A percentile compares a stretch with the other conserved stretches of the same genome.
phyloP scores from a whole-genome alignment of 2,113 vertebrate species.

The Tor tambroides region DNA sequence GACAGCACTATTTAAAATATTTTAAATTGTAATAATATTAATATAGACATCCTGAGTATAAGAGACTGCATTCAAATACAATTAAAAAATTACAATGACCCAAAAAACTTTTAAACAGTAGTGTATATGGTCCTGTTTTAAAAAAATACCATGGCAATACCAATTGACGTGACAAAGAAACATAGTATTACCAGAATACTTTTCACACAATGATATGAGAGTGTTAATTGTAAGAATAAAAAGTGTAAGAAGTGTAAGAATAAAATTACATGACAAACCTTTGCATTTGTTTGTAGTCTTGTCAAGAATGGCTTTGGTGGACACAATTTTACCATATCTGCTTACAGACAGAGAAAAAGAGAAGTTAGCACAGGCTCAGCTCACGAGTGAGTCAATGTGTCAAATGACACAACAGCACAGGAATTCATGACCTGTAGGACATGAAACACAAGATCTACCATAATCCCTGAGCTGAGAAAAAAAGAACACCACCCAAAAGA shows the following conservation, averaged over 20 bases:
- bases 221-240: background rate
- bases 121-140: background rate
- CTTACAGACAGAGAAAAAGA: constrained; percentile 31
- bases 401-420: constrained; percentile 41
- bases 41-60: background rate
- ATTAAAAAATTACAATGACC: background rate
- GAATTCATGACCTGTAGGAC: constrained; percentile 45
- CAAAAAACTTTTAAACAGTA: background rate
- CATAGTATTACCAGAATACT: background rate
- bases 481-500: constrained; percentile 29
- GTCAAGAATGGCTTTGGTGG: constrained; percentile 98
- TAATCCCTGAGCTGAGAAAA: constrained; percentile 25
- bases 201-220: background rate
- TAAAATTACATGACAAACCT: constrained; percentile 78
- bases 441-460: constrained; percentile 19
- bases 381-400: constrained; percentile 22
- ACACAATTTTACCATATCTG: constrained; percentile 99
- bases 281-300: constrained; percentile 99
- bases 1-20: background rate
- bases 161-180: background rate
- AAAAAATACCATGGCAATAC: background rate
- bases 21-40: background rate
- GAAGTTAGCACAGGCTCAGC: constrained; percentile 24
- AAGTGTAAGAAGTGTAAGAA: background rate
- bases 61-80: background rate